Evolutionary conservation across 2,113 vertebrate genomes (phyloP).

Genomic region (Setophaga coronata): DNA sequence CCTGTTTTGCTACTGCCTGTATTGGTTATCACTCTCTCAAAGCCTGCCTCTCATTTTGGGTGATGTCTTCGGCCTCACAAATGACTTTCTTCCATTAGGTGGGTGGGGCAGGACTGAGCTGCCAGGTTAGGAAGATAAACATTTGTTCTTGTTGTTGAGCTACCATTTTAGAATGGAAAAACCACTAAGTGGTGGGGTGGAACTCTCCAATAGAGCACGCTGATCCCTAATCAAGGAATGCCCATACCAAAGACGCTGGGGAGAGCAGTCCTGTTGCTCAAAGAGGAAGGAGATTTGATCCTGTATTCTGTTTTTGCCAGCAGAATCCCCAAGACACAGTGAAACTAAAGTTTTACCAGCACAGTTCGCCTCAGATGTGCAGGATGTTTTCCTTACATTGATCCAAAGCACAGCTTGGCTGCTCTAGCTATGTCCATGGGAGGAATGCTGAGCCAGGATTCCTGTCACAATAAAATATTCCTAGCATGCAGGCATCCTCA

Average conservation of each 20-base stretch:
- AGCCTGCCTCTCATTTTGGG: neutral
- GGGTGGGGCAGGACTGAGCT: neutral
- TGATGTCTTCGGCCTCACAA: neutral
- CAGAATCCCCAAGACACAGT: neutral
- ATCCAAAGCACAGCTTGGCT: neutral
- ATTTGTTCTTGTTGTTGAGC: neutral
- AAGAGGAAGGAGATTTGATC: neutral
- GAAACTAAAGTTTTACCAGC: neutral
- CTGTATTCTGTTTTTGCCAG: neutral
- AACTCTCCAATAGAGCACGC: neutral
- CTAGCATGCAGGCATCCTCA: neutral
- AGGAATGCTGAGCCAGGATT: neutral
- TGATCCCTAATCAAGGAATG: neutral
- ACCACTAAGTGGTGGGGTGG: neutral
- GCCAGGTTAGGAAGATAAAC: neutral
- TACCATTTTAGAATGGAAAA: neutral
- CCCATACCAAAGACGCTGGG: accelerated
- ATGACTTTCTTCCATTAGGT: neutral
- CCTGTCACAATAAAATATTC: neutral
- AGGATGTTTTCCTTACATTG: neutral
- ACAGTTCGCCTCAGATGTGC: neutral
- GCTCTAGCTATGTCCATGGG: neutral
- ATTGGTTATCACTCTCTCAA: neutral
- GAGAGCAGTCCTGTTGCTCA: neutral
- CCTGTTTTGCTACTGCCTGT: neutral